Evolutionary conservation across 2,113 vertebrate genomes (phyloP).

Genomic region (Athene noctua): DNA sequence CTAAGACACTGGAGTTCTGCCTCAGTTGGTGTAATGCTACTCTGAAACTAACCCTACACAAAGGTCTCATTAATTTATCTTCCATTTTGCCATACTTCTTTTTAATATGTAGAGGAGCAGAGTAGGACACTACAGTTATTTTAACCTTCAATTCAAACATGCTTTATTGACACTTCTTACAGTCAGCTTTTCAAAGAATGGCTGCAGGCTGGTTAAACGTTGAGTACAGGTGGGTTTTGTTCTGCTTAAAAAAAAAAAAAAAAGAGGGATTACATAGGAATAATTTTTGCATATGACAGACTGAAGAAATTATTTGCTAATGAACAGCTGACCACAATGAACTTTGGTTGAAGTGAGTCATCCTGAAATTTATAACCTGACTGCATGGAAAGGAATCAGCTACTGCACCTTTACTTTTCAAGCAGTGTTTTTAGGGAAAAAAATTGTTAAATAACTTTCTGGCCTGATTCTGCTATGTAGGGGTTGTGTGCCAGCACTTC

Average conservation of each 20-base stretch:
- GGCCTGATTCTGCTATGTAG: not conserved
- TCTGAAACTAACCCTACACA: not conserved
- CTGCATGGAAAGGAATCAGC: not conserved
- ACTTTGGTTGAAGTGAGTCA: not conserved
- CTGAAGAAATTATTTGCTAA: not conserved
- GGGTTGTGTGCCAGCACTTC: not conserved
- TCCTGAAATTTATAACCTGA: not conserved
- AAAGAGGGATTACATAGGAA: accelerated
- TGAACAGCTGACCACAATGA: not conserved
- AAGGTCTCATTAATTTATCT: not conserved
- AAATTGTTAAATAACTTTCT: not conserved
- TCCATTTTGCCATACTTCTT: not conserved
- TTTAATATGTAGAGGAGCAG: not conserved
- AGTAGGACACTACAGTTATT: not conserved
- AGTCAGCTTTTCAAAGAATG: not conserved
- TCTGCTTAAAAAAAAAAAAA: not conserved
- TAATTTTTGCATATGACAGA: not conserved
- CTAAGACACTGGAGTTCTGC: not conserved
- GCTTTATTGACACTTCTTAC: not conserved
- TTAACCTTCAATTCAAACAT: not conserved
- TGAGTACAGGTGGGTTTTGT: not conserved
- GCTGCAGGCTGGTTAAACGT: not conserved
- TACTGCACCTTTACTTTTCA: not conserved
- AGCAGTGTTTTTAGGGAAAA: not conserved
- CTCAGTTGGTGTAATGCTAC: not conserved